phyloP scores from a whole-genome alignment of 2,113 vertebrate species.

The Scartelaos histophorus region DNA sequence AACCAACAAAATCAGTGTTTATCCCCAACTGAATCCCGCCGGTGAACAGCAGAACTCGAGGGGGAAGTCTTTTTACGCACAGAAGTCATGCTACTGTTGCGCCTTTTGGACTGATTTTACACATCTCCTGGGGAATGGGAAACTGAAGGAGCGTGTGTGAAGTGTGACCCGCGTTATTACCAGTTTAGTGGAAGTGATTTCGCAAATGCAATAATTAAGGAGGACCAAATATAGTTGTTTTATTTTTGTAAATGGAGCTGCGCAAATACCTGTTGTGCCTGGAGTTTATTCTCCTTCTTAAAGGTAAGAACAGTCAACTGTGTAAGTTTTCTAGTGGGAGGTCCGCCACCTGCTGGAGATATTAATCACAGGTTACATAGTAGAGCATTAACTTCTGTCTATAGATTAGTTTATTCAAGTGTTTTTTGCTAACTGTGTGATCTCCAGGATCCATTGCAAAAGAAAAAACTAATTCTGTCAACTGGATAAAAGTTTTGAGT shows the following conservation, averaged over 20 bases:
- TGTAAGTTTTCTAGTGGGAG: too few relatives aligned
- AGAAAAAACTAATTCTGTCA: too few relatives aligned
- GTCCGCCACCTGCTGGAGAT: too few relatives aligned
- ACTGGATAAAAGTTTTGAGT: too few relatives aligned
- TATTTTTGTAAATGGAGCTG: conserved; percentile 69
- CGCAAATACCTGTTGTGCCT: conserved; percentile 65
- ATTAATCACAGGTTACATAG: too few relatives aligned
- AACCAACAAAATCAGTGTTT: neutral
- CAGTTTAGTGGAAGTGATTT: conserved; percentile 24
- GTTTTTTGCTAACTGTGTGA: too few relatives aligned
- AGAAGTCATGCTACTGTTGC: conserved; percentile 43
- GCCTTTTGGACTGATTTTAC: conserved; percentile 45
- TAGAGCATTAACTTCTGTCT: too few relatives aligned
- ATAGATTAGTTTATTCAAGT: too few relatives aligned
- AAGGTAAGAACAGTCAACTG: conserved; percentile 63
- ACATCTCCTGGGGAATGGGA: conserved; percentile 43
- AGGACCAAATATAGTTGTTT: conserved; percentile 19
- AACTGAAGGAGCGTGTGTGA: conserved; percentile 27
- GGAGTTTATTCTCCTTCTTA: conserved; percentile 69
- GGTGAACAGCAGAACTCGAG: neutral
- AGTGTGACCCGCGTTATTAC: conserved; percentile 31
- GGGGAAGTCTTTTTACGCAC: conserved; percentile 5
- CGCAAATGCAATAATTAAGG: conserved; percentile 14
- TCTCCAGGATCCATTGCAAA: too few relatives aligned
- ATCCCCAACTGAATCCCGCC: neutral